These are phyloP conservation scores for Manacus vitellinus DNA, from an alignment of 2,113 vertebrate genomes.

Conservation along the genomic window DNA sequence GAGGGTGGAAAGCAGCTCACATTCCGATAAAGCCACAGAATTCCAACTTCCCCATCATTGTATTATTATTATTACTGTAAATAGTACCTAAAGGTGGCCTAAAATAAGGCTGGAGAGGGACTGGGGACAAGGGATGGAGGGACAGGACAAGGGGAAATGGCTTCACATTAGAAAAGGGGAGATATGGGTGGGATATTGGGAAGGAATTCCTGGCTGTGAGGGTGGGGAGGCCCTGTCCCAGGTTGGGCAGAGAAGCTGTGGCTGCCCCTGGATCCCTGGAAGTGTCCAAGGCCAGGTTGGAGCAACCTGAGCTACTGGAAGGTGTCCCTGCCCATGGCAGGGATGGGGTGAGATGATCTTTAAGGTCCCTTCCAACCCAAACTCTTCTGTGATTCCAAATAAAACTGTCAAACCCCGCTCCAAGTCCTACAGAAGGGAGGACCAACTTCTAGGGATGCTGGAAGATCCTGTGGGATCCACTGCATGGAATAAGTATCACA, in stretches of 20 bases:
- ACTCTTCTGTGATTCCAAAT: not conserved
- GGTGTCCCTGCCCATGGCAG: not conserved
- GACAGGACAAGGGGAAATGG: not conserved
- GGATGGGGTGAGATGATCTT: not conserved
- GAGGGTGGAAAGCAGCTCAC: not conserved
- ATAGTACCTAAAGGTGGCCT: not conserved
- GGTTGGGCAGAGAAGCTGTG: not conserved
- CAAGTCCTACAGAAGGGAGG: not conserved
- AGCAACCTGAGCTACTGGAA: not conserved
- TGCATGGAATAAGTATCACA: not conserved
- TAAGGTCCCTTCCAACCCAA: not conserved
- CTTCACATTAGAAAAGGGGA: not conserved
- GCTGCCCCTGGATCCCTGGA: not conserved
- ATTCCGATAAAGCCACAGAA: not conserved
- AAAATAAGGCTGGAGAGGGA: not conserved
- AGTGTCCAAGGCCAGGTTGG: not conserved
- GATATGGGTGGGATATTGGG: not conserved
- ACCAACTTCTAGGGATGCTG: not conserved
- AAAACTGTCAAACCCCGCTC: not conserved
- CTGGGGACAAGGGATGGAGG: not conserved
- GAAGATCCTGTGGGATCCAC: fast-evolving
- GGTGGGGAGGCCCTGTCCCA: not conserved
- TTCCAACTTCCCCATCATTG: not conserved
- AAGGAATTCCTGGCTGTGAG: not conserved
- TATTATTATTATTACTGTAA: not conserved